phyloP scores from a whole-genome alignment of 2,797 vertebrate species.

The Alcedo quadribrachys region DNA sequence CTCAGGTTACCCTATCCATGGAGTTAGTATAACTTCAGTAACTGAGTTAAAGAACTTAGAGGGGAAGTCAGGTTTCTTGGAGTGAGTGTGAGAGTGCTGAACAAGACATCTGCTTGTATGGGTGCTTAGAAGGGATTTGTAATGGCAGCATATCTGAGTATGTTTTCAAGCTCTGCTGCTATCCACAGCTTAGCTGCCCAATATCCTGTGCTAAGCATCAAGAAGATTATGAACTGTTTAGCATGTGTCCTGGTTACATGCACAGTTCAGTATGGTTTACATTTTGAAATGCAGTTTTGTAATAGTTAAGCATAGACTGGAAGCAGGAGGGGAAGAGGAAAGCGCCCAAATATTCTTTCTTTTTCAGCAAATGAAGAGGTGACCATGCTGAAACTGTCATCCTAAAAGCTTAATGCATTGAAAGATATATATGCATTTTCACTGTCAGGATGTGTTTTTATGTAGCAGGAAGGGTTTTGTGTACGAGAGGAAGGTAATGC shows the following conservation, averaged over 20 bases:
- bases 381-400: background rate
- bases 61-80: background rate
- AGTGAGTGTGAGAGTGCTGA: background rate
- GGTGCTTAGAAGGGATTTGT: background rate
- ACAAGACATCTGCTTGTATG: background rate
- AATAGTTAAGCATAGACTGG: background rate
- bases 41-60: background rate
- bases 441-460: background rate
- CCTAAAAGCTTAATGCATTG: background rate
- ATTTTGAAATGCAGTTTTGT: background rate
- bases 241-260: background rate
- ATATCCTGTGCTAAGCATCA: background rate
- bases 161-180: background rate
- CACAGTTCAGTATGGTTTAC: background rate
- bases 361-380: background rate
- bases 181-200: background rate
- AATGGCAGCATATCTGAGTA: background rate
- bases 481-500: background rate
- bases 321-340: background rate
- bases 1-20: background rate
- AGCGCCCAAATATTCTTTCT: background rate
- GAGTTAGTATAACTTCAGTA: background rate
- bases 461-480: background rate
- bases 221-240: constrained; percentile 10
- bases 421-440: background rate